These are phyloP conservation scores for Scaptomyza tumidula DNA, from an alignment of 2,888 invertebrate genomes.

Conservation along the genomic window DNA sequence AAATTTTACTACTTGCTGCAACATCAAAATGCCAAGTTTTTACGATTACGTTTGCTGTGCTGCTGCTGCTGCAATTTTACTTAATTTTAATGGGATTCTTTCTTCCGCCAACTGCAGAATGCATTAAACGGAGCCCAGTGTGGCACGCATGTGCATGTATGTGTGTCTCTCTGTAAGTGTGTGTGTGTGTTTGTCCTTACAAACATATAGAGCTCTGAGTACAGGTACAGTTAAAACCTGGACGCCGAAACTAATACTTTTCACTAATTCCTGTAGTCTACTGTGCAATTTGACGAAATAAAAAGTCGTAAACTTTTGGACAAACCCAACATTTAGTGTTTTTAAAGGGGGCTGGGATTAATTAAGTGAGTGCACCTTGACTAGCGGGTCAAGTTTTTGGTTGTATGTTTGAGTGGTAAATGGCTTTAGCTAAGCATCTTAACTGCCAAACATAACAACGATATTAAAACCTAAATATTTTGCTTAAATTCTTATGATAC, in stretches of 20 bases:
- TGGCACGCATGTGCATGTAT: constrained; percentile 65
- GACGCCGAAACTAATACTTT: constrained; percentile 48
- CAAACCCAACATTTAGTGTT: constrained; percentile 31
- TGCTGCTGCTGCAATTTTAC: constrained; percentile 77
- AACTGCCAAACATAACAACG: neutral
- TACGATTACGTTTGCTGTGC: constrained; percentile 65
- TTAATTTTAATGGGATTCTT: constrained; percentile 82
- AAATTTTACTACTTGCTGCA: constrained; percentile 76
- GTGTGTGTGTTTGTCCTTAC: constrained; percentile 43
- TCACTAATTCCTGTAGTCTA: constrained; percentile 18
- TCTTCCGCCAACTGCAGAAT: constrained; percentile 75
- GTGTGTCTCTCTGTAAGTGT: neutral
- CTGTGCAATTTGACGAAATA: constrained; percentile 66
- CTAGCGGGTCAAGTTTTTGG: constrained; percentile 38
- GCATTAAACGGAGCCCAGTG: constrained; percentile 70
- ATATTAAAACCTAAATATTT: neutral
- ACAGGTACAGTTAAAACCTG: constrained; percentile 44
- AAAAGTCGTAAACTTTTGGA: constrained; percentile 67
- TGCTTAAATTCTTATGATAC: neutral
- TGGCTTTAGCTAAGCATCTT: constrained; percentile 3
- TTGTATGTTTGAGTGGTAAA: neutral
- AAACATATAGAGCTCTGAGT: constrained; percentile 14
- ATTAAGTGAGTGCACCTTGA: constrained; percentile 55
- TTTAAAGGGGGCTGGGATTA: constrained; percentile 28
- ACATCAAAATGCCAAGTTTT: constrained; percentile 79